phyloP scores from a whole-genome alignment of 2,797 vertebrate species.

The Sebastes matsubarae region DNA sequence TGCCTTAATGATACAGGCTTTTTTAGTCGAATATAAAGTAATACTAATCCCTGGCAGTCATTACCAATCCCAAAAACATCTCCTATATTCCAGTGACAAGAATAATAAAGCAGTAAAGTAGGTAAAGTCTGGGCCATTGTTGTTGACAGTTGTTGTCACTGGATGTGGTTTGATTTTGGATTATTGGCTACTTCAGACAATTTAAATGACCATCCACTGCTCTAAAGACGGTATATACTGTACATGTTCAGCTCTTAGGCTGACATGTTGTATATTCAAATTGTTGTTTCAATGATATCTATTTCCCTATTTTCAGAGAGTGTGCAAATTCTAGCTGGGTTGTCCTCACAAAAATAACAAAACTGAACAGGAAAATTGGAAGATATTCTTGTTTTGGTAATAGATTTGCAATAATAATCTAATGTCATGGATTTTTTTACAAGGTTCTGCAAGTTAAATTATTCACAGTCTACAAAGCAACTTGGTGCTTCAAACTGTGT shows the following conservation, averaged over 20 bases:
- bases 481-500: not conserved
- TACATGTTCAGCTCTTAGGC: not conserved
- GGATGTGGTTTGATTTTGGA: not conserved
- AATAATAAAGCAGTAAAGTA: constrained; percentile 40
- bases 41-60: constrained; percentile 28
- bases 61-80: constrained; percentile 45
- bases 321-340: not conserved
- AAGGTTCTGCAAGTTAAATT: not conserved
- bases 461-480: not conserved
- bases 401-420: not conserved
- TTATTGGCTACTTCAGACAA: not conserved
- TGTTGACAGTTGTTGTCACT: not conserved
- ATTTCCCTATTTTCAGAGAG: not conserved
- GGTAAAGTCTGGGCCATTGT: not conserved
- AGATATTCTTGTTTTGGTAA: not conserved
- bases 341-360: not conserved
- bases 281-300: not conserved
- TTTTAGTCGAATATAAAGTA: constrained; percentile 38
- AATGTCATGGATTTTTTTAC: not conserved
- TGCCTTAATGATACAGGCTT: not conserved
- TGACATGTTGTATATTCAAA: not conserved
- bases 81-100: constrained; percentile 34
- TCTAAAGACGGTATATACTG: not conserved
- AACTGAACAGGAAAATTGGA: not conserved
- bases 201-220: not conserved